A percentile compares a stretch with the other conserved stretches of the same genome.
phyloP scores from a whole-genome alignment of 2,888 invertebrate genomes.

The Dolichopus griseipennis region DNA sequence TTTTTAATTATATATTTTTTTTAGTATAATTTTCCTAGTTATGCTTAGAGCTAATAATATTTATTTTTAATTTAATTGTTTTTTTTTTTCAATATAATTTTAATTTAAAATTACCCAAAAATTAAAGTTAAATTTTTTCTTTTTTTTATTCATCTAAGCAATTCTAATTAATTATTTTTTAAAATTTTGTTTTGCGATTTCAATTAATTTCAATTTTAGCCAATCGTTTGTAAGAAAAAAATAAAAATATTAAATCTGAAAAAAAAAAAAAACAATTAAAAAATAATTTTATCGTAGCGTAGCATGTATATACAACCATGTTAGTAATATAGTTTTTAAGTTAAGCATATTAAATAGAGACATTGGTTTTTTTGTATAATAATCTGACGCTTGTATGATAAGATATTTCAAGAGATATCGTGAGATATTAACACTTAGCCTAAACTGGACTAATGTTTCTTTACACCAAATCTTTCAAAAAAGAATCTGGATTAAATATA shows the following conservation, averaged over 20 bases:
- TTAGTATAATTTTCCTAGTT: constrained; percentile 6
- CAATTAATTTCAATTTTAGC: neutral
- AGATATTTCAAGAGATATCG: too few relatives aligned
- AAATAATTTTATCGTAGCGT: too few relatives aligned
- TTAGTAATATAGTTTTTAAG: too few relatives aligned
- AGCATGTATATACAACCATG: too few relatives aligned
- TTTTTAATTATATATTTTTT: neutral
- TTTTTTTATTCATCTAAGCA: neutral
- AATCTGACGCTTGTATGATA: too few relatives aligned
- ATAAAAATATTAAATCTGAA: neutral
- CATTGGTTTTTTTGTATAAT: too few relatives aligned
- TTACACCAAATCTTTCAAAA: too few relatives aligned
- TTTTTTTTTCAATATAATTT: neutral
- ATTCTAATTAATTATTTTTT: neutral
- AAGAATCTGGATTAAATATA: too few relatives aligned
- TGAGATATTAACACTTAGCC: too few relatives aligned
- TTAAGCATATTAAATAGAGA: too few relatives aligned
- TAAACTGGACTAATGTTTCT: too few relatives aligned
- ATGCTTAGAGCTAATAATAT: constrained; percentile 1
- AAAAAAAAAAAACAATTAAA: too few relatives aligned
- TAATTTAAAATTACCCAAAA: neutral
- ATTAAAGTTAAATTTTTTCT: neutral
- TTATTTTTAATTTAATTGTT: neutral
- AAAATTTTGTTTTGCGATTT: neutral
- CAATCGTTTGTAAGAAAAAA: neutral